Evolutionary conservation across 2,888 invertebrate genomes (phyloP), one percentile per base, ranked within the genome.

Genomic region (Spatulosminthurus flaviceps): DNA sequence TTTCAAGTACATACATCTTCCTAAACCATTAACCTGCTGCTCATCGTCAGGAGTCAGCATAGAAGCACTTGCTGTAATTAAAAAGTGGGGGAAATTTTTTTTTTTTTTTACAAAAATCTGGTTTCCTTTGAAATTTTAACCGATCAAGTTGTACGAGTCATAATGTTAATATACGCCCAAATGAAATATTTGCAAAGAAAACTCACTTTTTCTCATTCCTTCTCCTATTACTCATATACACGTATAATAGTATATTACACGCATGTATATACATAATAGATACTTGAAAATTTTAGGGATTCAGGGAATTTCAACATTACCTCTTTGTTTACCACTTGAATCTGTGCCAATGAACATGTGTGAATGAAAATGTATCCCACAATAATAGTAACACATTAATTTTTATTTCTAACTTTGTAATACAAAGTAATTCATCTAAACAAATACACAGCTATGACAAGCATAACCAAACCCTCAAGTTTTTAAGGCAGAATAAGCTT

Each of bases 241-340:
- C 41, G 13, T 41, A 9, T 41, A 41, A 7, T 41, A 41, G 41
- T 41, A 13, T 13, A 41, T 7, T 41, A 41, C n/a, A n/a, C n/a
- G n/a, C n/a, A n/a, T n/a, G n/a, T n/a, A n/a, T n/a, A n/a, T n/a
- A n/a, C n/a, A n/a, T n/a, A n/a, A n/a, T n/a, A n/a, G n/a, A n/a
- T 7, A 9, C 9, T 41, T 41, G 41, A 41, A 41, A 41, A 41
- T 41, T 41, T 41, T 41, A 41, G 41, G 41, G n/a, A n/a, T n/a
- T n/a, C n/a, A n/a, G 41, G 13, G 13, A 51, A 51, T 51, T 51
- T 51, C n/a, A 51, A 19, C 9, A 51, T 51, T 51, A 51, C 51
- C 51, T 51, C 51, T n/a, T n/a, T 51, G 51, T n/a, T n/a, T n/a
- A n/a, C 51, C n/a, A 5, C n/a, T n/a, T 51, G 51, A 51, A 51